Conservation (phyloP, 2,797 vertebrate genomes). For the Schizopygopsis pylzovi region DNA sequence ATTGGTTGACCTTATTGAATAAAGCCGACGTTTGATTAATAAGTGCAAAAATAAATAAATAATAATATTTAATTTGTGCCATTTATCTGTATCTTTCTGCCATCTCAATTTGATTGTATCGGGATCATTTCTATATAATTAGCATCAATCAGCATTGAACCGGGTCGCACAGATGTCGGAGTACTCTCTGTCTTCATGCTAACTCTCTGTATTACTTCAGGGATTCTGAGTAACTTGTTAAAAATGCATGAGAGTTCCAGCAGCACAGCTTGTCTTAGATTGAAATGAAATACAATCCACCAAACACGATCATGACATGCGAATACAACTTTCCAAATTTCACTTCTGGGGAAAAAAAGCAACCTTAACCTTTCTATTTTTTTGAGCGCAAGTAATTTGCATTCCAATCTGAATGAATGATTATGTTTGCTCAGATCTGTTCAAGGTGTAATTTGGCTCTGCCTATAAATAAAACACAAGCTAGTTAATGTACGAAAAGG, state of each 20-base stretch:
- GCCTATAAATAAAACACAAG: slow-evolving; percentile 62
- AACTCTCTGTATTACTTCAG: slow-evolving; percentile 39
- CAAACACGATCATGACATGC: not conserved
- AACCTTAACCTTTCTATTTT: slow-evolving; percentile 20
- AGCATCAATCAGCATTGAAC: not conserved
- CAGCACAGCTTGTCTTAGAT: slow-evolving; percentile 12
- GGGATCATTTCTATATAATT: not conserved
- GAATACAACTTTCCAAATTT: slow-evolving; percentile 15
- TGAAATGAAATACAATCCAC: slow-evolving; percentile 41
- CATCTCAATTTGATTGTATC: not conserved
- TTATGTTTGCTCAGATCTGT: slow-evolving; percentile 31
- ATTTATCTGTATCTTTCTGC: slow-evolving; percentile 4
- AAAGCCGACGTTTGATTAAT: not conserved
- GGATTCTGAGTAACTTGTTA: slow-evolving; percentile 44
- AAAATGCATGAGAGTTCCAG: slow-evolving; percentile 50
- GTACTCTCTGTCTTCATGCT: not conserved
- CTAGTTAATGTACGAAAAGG: slow-evolving; percentile 61
- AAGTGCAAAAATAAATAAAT: not conserved
- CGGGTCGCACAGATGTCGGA: slow-evolving; percentile 9
- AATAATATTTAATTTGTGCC: not conserved
- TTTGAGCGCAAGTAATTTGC: not conserved
- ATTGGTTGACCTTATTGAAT: not conserved
- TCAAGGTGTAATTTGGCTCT: slow-evolving; percentile 49
- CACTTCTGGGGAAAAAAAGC: not conserved
- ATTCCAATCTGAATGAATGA: slow-evolving; percentile 33